These are phyloP conservation scores for Resseliella maxima DNA, from an alignment of 2,888 invertebrate genomes.

Conservation along the genomic window DNA sequence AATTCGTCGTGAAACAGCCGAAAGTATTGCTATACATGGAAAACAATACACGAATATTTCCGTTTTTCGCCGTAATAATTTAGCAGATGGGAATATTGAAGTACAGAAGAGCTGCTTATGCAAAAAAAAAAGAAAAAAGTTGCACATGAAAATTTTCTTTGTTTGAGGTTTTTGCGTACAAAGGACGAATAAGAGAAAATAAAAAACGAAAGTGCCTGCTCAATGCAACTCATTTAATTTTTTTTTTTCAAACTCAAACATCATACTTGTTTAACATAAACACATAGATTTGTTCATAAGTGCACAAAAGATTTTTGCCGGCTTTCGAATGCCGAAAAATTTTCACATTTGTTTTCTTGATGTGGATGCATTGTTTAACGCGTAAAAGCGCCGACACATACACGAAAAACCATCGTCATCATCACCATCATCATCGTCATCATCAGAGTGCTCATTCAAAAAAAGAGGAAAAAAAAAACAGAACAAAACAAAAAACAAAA, in stretches of 20 bases:
- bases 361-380: neutral
- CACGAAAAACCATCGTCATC: too few relatives aligned
- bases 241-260: constrained; percentile 3
- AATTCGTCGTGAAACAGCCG: constrained; percentile 29
- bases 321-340: neutral
- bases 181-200: constrained; percentile 12
- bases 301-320: constrained; percentile 5
- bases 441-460: too few relatives aligned
- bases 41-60: constrained; percentile 54
- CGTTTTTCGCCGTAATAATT: constrained; percentile 52
- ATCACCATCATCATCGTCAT: neutral
- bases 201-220: constrained; percentile 41
- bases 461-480: neutral
- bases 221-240: constrained; percentile 31
- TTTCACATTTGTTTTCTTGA: neutral
- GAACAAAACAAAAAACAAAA: neutral
- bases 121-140: constrained; percentile 8
- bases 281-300: neutral
- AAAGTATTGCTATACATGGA: constrained; percentile 9
- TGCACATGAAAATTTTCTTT: constrained; percentile 27
- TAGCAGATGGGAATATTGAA: constrained; percentile 51
- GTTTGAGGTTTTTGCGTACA: constrained; percentile 45
- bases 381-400: constrained; percentile 8
- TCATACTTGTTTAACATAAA: constrained; percentile 39
- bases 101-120: constrained; percentile 37